Evolutionary conservation across 1,140 invertebrate species (phyloP).

Genomic region (Berghia stephanieae): DNA sequence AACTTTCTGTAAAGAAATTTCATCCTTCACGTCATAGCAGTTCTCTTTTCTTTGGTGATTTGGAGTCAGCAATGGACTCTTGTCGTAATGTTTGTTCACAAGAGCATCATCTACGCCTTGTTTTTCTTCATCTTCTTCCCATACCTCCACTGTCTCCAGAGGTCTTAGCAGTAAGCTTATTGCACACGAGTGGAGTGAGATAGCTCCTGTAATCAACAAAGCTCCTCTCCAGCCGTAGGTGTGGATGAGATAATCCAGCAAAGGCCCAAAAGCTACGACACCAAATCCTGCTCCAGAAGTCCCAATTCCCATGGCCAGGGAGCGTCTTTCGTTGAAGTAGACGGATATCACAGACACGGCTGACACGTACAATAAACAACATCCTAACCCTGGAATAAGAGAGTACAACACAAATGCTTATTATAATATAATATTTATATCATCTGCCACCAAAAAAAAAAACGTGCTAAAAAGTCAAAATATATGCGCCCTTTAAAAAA

Average conservation of each 20-base stretch:
- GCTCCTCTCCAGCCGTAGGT: slow-evolving; percentile 32
- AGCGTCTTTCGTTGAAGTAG: slow-evolving; percentile 34
- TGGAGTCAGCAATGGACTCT: neutral
- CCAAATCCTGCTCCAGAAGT: slow-evolving; percentile 34
- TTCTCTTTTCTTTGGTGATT: neutral
- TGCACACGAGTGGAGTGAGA: slow-evolving; percentile 29
- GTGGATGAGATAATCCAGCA: slow-evolving; percentile 27
- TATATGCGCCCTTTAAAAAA: no score
- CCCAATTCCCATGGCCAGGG: slow-evolving; percentile 29
- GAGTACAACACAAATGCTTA: no score
- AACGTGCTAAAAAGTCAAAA: no score
- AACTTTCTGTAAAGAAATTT: neutral
- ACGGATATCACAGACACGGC: slow-evolving; percentile 8
- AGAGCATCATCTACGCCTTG: neutral
- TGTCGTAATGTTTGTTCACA: neutral
- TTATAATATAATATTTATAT: no score
- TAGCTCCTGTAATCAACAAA: slow-evolving; percentile 25
- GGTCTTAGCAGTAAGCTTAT: slow-evolving; percentile 28
- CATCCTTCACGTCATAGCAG: neutral
- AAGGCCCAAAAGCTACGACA: slow-evolving; percentile 27
- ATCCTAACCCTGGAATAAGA: slow-evolving; percentile 22
- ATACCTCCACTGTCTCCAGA: neutral
- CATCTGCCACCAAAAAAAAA: no score
- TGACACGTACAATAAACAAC: slow-evolving; percentile 4
- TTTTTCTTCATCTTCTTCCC: neutral